A percentile compares a stretch with the other conserved stretches of the same genome.
phyloP scores from a whole-genome alignment of 2,113 vertebrate species.

The Corvus cornix region DNA sequence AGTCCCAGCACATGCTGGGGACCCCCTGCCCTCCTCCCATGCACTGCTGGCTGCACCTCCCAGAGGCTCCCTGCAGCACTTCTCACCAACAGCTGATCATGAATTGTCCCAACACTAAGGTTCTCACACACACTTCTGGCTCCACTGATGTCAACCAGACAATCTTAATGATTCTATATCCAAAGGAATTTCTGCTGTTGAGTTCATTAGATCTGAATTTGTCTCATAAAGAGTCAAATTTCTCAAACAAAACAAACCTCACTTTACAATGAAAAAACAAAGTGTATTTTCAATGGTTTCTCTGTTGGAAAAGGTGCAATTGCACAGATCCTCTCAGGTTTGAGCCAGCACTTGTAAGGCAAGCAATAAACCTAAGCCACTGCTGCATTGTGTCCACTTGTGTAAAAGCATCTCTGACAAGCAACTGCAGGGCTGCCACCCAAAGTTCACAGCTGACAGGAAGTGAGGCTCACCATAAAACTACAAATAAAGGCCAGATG shows the following conservation, averaged over 20 bases:
- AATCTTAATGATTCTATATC: not conserved
- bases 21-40: not conserved
- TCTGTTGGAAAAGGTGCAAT: not conserved
- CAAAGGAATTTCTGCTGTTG: not conserved
- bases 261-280: not conserved
- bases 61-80: not conserved
- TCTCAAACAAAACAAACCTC: not conserved
- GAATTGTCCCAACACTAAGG: not conserved
- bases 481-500: not conserved
- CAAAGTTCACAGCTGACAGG: not conserved
- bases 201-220: not conserved
- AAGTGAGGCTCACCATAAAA: not conserved
- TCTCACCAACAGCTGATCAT: not conserved
- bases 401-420: fast-evolving
- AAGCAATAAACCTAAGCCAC: not conserved
- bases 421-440: not conserved
- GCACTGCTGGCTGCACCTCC: not conserved
- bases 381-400: not conserved
- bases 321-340: not conserved
- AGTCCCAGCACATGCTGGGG: not conserved
- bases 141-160: not conserved
- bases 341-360: fast-evolving
- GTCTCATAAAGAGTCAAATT: not conserved
- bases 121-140: not conserved
- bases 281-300: not conserved